Evolutionary conservation across 2,888 invertebrate species (phyloP), one percentile per base, ranked within the genome.

Genomic region (Mamestra brassicae): DNA sequence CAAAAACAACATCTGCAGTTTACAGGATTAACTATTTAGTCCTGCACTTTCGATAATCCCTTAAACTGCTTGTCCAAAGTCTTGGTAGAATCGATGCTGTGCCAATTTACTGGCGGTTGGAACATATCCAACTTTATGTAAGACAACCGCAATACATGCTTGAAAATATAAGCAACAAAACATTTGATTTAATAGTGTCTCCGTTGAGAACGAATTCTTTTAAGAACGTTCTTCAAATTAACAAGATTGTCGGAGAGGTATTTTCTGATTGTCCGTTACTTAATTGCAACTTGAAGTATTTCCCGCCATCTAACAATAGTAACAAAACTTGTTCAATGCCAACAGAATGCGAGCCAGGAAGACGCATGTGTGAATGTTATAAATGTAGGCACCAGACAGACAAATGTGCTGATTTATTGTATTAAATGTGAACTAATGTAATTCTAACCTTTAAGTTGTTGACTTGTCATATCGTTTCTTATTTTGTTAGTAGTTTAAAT

Each of bases 231-330:
- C 60, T 62, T 81, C 38, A 65, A 68, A 62, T 80, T 65, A 62
- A 54, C 52, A 64, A 60, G 58, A 71, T 61, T 60, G 58, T 62
- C 45, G 73, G 69, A 26, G 57, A 85, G 74, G 71, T 67, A 63
- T 83, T 80, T 73, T 70, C 34, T 70, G 71, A 67, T 71, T 87
- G 83, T 68, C 78, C 72, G 45, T 68, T 80, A 57, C 60, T 79
- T 63, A 76, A 76, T 72, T 83, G 87, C 64, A 74, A 86, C 26
- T 78, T 62, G n/a, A 88, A 88, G 36, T 81, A 84, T 76, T 84
- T 88, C 45, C 63, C 78, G 11, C 64, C 62, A 58, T 73, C 72
- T 45, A 76, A 74, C 47, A 65, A 79, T 42, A 71, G 78, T 42
- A 81, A 78, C 55, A 11, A 81, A 84, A 81, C 64, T 81, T 47